Base-by-base conservation (phyloP, 2,888 invertebrate species). In the Amphipoea oculea region DNA sequence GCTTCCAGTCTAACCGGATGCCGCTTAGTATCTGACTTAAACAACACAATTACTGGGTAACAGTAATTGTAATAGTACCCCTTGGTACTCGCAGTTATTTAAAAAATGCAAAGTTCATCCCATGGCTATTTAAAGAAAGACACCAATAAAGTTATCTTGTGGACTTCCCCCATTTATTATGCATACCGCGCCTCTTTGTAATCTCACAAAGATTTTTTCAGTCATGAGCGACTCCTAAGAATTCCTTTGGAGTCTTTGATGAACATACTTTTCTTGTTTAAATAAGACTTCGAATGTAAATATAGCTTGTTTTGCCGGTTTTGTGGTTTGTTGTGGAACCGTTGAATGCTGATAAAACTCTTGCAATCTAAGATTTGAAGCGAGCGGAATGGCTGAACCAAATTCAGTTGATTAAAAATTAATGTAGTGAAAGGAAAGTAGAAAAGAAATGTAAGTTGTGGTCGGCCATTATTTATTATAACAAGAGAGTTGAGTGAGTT, bases 261-360 rank as follows among this genome's bases (percentile, higher is more conserved):
- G 86, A 88, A 91, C 90, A 91, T 91, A 91, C 88, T 92, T 91
- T 90, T 86, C 86, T 87, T 76, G 89, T 89, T 91, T 90, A 85
- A 86, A 73, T 69, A 76, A 79, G 84, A 87, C 87, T 88, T 85
- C 70, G 86, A 91, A 91, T 90, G 84, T 86, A 86, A 88, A 88
- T 87, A 88, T 85, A 78, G 78, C 82, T 85, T 82, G 85, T 88
- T 86, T 83, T 84, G 80, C 45, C 48, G 81, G 73, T 75, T 80
- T 81, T 45, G 73, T 75, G 81, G 81, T 82, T 85, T 86, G 63
- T 85, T 82, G 57, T 81, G 42, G 36, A 76, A 42, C 51, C 60
- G 51, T 65, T 70, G 70, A 85, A 81, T 62, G n/a, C 29, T 66
- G 65, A 75, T 77, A 73, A 68, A 73, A 81, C 45, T 81, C 65